Evolutionary conservation across 2,113 vertebrate genomes (phyloP), one percentile per base, ranked within the genome.

Genomic region (Cnemophilus loriae): DNA sequence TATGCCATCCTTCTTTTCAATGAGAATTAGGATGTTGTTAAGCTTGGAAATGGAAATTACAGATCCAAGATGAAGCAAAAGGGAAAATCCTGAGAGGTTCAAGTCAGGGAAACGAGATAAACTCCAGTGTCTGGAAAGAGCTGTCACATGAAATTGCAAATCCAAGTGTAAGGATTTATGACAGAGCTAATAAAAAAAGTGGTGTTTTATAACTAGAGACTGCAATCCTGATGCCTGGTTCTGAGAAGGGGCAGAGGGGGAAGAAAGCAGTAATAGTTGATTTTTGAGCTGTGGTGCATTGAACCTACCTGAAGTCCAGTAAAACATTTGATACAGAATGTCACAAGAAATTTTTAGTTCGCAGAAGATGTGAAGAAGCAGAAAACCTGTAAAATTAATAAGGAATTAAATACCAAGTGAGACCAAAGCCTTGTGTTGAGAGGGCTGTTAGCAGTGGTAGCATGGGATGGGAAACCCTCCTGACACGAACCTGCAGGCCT

Each of bases 121-220:
- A 95, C 41, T 84, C 60, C 33, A 0, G 33, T 68, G 82, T 42
- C 68, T 87, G 89, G 79, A 70, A 96, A 94, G 91, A 91, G 41
- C 89, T 95, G 93, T 93, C 93, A 89, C 57, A 78, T 93, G 89
- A 92, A 95, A 95, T 56, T 91, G 84, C 60, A 95, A 96, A 95
- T 96, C 91, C 81, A 91, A 89, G 64, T 2, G 4, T 3, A 11
- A 91, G 89, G 87, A 94, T 96, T 96, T 95, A 52, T 95, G 94
- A 76, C 74, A 95, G 49, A 91, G 27, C 84, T 84, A 76, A 82
- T 68, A 44, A 80, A 47, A 83, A 56, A 39, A 44, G 10, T 87
- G 35, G 12, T 91, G 88, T 93, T 93, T 95, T 89, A 88, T 96
- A 97, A 93, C 59, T 41, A 82, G 60, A 56, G 50, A 49, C 44